Base-by-base conservation (phyloP, 2,888 invertebrate genomes). In the Melieria picta region DNA sequence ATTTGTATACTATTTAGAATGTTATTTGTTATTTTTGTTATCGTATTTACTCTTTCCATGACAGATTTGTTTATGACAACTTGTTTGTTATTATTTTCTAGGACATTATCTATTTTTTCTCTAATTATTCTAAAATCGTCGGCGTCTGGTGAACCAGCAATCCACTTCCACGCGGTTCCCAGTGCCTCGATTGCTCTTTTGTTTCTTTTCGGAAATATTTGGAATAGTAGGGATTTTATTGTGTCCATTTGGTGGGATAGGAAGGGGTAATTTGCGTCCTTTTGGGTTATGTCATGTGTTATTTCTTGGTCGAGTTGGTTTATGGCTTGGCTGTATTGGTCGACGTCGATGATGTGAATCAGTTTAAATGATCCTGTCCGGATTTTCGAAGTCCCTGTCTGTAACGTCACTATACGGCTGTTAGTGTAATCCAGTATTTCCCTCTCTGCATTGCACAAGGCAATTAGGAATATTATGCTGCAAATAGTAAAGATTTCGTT, bases 11-110 rank as follows among this genome's bases (percentile, higher is more conserved):
- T 9, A 52, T 69, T 74, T 48, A 65, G n/a, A 47, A 74, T 74
- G 16, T 65, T 16, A 63, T 75, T 74, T 50, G 70, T 66, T 16
- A 72, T 58, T 13, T 73, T 73, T 1, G 68, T 64, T 58, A 73
- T 56, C 52, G 72, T 57, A 62, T 72, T 68, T 11, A 73, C 47
- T 63, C 42, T 73, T n/a, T 71, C 50, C 10, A 64, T 61, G 45
- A 56, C 50, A 9, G 69, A 56, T 73, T 74, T 69, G 55, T 76
- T 76, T 5, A 60, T 60, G n/a, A 60, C 10, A 10, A 50, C 50
- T 11, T 50, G 9, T 11, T 11, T 50, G 11, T 50, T 50, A 50
- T 50, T 50, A 50, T 50, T 64, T 52, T 63, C 48, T 47, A 48
- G 11, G 7, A 63, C 47, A 7, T 63, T 47, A 3, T 63, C 16